phyloP scores from a whole-genome alignment of 2,113 vertebrate species.

The Bubo scandiacus region DNA sequence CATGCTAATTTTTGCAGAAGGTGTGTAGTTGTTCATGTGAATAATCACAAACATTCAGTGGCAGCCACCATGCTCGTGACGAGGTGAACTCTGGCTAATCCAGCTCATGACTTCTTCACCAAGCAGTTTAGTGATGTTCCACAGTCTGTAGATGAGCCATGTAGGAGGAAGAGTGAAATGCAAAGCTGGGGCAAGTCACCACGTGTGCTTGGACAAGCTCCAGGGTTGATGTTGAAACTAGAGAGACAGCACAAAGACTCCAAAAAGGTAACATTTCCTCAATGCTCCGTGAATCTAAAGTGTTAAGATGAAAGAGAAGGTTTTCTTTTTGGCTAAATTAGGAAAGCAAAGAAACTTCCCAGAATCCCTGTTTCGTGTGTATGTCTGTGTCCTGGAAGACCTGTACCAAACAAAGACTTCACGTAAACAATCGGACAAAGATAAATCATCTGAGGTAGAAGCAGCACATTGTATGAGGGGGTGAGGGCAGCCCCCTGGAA shows the following conservation, averaged over 20 bases:
- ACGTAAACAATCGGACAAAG: background rate
- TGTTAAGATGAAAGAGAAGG: background rate
- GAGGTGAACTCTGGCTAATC: background rate
- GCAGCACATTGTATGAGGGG: background rate
- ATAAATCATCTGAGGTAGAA: background rate
- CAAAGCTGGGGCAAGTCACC: background rate
- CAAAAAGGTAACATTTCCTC: background rate
- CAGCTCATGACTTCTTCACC: background rate
- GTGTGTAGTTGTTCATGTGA: background rate
- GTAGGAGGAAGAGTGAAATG: background rate
- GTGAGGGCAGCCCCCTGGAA: background rate
- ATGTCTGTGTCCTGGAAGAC: background rate
- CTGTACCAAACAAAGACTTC: constrained; percentile 1
- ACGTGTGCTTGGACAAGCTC: accelerated
- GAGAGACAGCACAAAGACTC: background rate
- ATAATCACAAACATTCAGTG: background rate
- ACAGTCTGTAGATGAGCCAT: accelerated
- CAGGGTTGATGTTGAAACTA: background rate
- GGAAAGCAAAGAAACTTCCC: background rate
- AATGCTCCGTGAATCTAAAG: background rate
- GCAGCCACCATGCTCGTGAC: accelerated
- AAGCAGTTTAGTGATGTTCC: background rate
- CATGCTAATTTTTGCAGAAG: background rate
- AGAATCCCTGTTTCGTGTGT: background rate
- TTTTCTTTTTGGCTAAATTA: background rate